phyloP scores from a whole-genome alignment of 2,113 vertebrate genomes.

The Ifrita kowaldi region DNA sequence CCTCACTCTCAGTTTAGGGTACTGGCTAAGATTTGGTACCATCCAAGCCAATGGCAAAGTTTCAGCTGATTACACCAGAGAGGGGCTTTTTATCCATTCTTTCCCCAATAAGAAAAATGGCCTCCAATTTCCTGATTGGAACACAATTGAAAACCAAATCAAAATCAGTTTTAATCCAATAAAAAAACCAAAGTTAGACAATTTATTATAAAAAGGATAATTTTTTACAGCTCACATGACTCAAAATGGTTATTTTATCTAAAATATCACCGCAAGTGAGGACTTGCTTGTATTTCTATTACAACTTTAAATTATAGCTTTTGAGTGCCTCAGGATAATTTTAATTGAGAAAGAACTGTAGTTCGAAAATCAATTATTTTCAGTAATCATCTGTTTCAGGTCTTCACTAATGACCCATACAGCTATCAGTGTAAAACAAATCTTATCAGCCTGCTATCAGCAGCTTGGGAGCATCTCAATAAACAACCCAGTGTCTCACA shows the following conservation, averaged over 20 bases:
- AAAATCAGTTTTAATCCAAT: background rate
- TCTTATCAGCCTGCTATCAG: background rate
- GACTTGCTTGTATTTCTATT: background rate
- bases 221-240: background rate
- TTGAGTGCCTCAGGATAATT: background rate
- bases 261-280: background rate
- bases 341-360: slow-evolving; percentile 11
- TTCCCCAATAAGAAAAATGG: background rate
- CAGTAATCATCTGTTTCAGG: background rate
- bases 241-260: background rate
- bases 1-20: background rate
- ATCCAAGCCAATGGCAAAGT: background rate
- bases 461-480: background rate
- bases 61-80: background rate
- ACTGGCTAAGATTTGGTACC: background rate
- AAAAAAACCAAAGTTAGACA: background rate
- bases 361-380: slow-evolving; percentile 39
- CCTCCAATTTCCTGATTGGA: background rate
- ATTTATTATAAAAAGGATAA: background rate
- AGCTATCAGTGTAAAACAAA: background rate
- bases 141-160: background rate
- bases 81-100: background rate
- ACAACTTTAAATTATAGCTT: background rate
- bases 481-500: background rate
- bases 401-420: background rate